Evolutionary conservation across 2,888 invertebrate genomes (phyloP), one percentile per base, ranked within the genome.

Genomic region (Clunio marinus): DNA sequence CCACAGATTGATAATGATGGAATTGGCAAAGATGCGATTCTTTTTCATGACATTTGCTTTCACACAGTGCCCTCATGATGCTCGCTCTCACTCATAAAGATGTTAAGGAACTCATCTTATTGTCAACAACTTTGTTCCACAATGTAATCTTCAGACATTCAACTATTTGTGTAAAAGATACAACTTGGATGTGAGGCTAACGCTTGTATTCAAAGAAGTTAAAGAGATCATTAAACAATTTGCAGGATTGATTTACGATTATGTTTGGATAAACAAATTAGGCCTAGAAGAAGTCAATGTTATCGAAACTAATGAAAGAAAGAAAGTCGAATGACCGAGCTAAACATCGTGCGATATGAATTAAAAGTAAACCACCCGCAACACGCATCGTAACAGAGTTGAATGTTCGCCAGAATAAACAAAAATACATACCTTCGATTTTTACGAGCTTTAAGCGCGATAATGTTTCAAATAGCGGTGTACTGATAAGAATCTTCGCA

Each of bases 31-130:
- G n/a, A n/a, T n/a, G n/a, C n/a, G n/a, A n/a, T n/a, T n/a, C n/a
- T n/a, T n/a, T n/a, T n/a, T n/a, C n/a, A n/a, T n/a, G n/a, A n/a
- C n/a, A n/a, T n/a, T n/a, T n/a, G n/a, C n/a, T n/a, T n/a, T n/a
- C n/a, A n/a, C n/a, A n/a, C n/a, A n/a, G n/a, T n/a, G n/a, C 22
- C 7, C 51, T 20, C 22, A 20, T 51, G 41, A 51, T 17, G 8
- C 17, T 32, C 32, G 32, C 32, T 17, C 20, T 20, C 22, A 22
- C 51, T 17, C 17, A 51, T 51, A 22, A 51, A 51, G 28, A 17
- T 45, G 63, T 63, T 63, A 63, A 63, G 46, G 63, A 63, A 63
- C 63, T 46, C 63, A 63, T 63, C 41, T 17, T 41, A 46, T 51
- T 63, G 63, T 63, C 63, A 63, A 63, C 46, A 46, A 41, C 60